Base-by-base conservation (phyloP, 2,888 invertebrate genomes). In the Calephelis perditalis region DNA sequence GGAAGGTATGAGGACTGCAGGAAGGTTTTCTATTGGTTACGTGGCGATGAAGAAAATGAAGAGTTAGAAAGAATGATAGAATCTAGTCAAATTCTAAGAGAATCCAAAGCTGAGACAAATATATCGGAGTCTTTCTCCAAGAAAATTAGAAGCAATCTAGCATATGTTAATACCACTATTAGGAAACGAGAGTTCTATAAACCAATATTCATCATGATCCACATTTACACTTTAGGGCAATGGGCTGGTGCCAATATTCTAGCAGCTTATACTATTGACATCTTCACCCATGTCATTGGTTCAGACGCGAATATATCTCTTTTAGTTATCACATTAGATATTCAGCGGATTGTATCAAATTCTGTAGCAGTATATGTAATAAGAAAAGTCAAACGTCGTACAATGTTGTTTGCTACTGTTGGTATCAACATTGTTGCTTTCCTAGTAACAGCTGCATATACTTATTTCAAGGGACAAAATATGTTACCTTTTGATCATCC, bases 1-100 rank as follows among this genome's bases (percentile, higher is more conserved):
- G 92, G 91, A 0, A 83, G 84, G 37, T 79, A 86, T 2, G 85
- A 86, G 0, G 91, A 92, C 52, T 92, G 94, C 0, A 86, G 87
- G 64, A 73, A 78, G 44, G 86, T 92, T 0, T 92, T 93, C 37
- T 78, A 86, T 58, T 93, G 91, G 86, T 83, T 93, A 47, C 81
- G 94, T 68, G 93, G 93, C 10, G 73, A 82, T 9, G 73, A 71
- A 0, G 81, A 82, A 63, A 79, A 84, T 35, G 91, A 90, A 0
- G 86, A 79, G 62, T 65, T 83, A 7, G 70, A 73, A n/a, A 74
- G 70, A 60, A 78, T 83, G 68, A 79, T 82, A 0, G 78, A 65
- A 71, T 78, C 68, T 59, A 83, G 70, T 70, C 84, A 73, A 49
- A 62, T 74, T 3, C 63, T 78, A 0, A 60, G 73, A 62, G 80